These are phyloP conservation scores for Druceiella hillmani DNA, from an alignment of 2,888 invertebrate species.

Conservation along the genomic window DNA sequence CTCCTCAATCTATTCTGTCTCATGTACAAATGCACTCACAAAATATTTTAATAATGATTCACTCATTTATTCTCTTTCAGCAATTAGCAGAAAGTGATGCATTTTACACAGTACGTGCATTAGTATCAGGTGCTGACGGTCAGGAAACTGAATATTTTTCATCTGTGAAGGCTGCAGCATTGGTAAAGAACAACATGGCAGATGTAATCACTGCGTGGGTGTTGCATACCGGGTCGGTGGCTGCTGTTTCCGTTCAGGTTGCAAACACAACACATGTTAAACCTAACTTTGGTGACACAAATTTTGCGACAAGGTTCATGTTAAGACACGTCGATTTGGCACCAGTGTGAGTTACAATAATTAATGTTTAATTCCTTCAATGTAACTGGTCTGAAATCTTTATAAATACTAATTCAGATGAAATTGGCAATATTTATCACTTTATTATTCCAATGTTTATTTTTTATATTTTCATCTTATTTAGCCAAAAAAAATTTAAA, in stretches of 20 bases:
- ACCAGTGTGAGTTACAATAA: slow-evolving; percentile 57
- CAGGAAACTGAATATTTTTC: slow-evolving; percentile 65
- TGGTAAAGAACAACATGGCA: slow-evolving; percentile 69
- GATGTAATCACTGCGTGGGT: slow-evolving; percentile 77
- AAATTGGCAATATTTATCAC: no score
- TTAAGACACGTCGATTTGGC: slow-evolving; percentile 77
- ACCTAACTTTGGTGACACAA: slow-evolving; percentile 27
- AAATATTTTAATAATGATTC: no score
- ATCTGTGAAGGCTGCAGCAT: slow-evolving; percentile 72
- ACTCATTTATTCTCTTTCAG: slow-evolving; percentile 43
- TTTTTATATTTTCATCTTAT: no score
- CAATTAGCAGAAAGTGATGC: slow-evolving; percentile 60
- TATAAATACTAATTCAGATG: no score
- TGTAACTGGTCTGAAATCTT: slow-evolving; percentile 3
- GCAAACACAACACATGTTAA: slow-evolving; percentile 34
- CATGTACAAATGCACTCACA: no score
- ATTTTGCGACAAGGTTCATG: slow-evolving; percentile 71
- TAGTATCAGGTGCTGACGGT: slow-evolving; percentile 63
- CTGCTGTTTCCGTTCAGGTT: slow-evolving; percentile 59
- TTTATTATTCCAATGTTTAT: no score
- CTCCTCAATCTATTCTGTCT: background rate
- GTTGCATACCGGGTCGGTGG: slow-evolving; percentile 71
- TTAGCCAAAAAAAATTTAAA: no score
- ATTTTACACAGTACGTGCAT: slow-evolving; percentile 68
- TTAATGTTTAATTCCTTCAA: background rate